Percentiles rank a stretch among this genome's conserved stretches.
Evolutionary conservation across 2,113 vertebrate species (phyloP).

Genomic region (Ictalurus furcatus): DNA sequence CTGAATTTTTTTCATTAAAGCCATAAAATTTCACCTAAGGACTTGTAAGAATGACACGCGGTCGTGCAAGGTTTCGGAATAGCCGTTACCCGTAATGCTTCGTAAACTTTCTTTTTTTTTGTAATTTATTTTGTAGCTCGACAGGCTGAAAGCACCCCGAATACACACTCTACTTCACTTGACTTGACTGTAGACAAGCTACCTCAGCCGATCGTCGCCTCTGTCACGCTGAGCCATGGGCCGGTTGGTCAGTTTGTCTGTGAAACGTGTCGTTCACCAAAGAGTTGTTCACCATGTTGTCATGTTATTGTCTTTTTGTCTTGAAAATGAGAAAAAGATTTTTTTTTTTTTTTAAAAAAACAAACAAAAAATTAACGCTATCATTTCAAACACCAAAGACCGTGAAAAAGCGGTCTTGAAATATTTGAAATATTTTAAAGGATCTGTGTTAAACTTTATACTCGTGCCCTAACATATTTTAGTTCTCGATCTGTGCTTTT

Average conservation of each 20-base stretch:
- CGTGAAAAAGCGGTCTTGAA: background rate
- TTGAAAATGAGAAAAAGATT: background rate
- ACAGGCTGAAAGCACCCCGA: background rate
- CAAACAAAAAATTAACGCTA: no score
- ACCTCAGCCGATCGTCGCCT: constrained; percentile 26
- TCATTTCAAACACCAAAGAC: constrained; percentile 44
- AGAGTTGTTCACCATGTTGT: background rate
- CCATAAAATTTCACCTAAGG: constrained; percentile 1
- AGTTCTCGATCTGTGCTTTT: background rate
- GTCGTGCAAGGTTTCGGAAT: background rate
- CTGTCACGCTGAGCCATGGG: background rate
- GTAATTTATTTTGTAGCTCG: constrained; percentile 29
- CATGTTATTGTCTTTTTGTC: background rate
- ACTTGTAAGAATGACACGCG: background rate
- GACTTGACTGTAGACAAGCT: constrained; percentile 31
- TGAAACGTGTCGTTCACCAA: constrained; percentile 13
- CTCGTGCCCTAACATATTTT: background rate
- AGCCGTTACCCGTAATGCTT: background rate
- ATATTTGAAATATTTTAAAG: background rate
- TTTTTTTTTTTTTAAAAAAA: no score
- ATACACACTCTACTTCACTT: constrained; percentile 8
- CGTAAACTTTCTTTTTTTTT: background rate
- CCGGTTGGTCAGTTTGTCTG: constrained; percentile 12
- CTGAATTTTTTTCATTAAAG: constrained; percentile 28
- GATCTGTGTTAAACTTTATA: background rate